Conservation (phyloP, 2,888 invertebrate genomes). For the Amorpha juglandis region DNA sequence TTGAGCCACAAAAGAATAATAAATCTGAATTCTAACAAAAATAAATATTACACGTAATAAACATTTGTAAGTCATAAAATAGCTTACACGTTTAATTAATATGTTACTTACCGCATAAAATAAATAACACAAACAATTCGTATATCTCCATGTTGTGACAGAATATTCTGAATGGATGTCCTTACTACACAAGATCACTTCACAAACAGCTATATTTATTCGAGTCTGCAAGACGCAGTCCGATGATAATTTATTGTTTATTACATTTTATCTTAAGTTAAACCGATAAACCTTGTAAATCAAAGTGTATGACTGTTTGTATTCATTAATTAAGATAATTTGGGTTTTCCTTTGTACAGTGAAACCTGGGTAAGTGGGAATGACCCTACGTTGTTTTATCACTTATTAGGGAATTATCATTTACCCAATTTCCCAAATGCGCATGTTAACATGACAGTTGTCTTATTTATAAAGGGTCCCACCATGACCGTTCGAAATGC, state of each 20-base stretch:
- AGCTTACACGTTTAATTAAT: too few relatives aligned
- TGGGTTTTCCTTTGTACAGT: background rate
- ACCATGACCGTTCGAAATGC: too few relatives aligned
- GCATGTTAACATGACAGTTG: too few relatives aligned
- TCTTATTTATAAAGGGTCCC: too few relatives aligned
- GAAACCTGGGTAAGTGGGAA: conserved; percentile 9
- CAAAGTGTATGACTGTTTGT: background rate
- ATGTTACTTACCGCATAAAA: conserved; percentile 1
- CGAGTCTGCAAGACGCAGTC: conserved; percentile 33
- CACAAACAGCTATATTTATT: conserved; percentile 15
- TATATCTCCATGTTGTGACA: background rate
- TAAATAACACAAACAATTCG: background rate
- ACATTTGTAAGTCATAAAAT: too few relatives aligned
- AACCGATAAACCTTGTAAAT: background rate
- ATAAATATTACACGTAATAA: too few relatives aligned
- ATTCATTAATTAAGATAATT: background rate
- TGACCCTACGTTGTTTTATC: background rate
- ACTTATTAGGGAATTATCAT: too few relatives aligned
- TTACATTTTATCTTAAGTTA: conserved; percentile 5
- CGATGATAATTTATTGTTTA: conserved; percentile 34
- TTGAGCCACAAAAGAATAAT: too few relatives aligned
- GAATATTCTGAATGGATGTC: conserved; percentile 7
- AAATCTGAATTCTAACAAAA: too few relatives aligned
- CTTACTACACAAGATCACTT: conserved; percentile 7
- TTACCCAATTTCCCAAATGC: too few relatives aligned